Percentiles rank a stretch among this genome's conserved stretches.
phyloP scores from a whole-genome alignment of 2,888 invertebrate genomes.

The Chrysina gloriosa region DNA sequence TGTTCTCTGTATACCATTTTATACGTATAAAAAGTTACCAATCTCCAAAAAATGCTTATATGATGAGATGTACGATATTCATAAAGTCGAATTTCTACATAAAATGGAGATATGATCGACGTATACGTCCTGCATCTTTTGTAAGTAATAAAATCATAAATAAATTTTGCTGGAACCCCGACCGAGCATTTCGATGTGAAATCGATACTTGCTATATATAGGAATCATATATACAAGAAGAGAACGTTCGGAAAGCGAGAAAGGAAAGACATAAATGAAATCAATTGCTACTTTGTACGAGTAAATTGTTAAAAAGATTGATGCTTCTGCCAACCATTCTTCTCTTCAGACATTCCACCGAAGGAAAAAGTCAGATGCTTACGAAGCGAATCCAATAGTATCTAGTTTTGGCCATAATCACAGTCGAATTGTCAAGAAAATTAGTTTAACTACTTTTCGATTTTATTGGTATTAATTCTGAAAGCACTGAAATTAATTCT shows the following conservation, averaged over 20 bases:
- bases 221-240: constrained; percentile 3
- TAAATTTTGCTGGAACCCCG: constrained; percentile 25
- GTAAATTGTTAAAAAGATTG: constrained; percentile 27
- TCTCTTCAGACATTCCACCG: background rate
- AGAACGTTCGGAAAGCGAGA: constrained; percentile 11
- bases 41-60: too few species aligned
- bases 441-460: too few species aligned
- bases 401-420: too few species aligned
- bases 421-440: too few species aligned
- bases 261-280: constrained; percentile 34
- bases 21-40: background rate
- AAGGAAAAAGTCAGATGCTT: constrained; percentile 1
- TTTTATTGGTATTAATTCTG: too few species aligned
- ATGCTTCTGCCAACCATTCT: constrained; percentile 14
- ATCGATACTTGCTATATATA: constrained; percentile 15
- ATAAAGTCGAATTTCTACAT: constrained; percentile 5
- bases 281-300: constrained; percentile 35
- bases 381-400: background rate
- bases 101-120: constrained; percentile 21
- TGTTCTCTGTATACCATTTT: background rate
- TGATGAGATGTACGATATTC: background rate
- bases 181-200: constrained; percentile 12
- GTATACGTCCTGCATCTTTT: constrained; percentile 1
- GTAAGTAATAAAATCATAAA: constrained; percentile 33
- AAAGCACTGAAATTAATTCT: too few species aligned